Conservation (phyloP, 2,888 invertebrate genomes). For the Drosophila anceps region DNA sequence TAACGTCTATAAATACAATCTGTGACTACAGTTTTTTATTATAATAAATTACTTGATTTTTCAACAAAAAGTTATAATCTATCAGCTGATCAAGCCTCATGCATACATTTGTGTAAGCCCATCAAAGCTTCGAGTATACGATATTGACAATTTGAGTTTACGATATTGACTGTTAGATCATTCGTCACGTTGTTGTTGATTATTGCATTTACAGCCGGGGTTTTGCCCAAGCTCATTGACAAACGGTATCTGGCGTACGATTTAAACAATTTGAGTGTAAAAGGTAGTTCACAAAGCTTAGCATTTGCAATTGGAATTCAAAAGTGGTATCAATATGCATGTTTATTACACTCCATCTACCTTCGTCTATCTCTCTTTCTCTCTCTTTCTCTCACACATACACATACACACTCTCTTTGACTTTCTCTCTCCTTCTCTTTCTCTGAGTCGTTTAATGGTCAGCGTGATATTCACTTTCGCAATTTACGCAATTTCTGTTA, state of each 20-base stretch:
- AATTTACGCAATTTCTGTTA: neutral
- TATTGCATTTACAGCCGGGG: slow-evolving; percentile 28
- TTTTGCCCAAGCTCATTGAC: slow-evolving; percentile 37
- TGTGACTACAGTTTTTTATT: too few species aligned
- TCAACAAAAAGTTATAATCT: neutral
- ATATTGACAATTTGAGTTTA: neutral
- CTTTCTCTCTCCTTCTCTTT: neutral
- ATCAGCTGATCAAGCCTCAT: neutral
- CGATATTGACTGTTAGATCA: neutral
- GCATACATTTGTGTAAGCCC: neutral
- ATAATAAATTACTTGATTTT: too few species aligned
- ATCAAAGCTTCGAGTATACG: slow-evolving; percentile 5
- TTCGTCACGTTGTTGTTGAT: slow-evolving; percentile 18
- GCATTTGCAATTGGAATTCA: neutral
- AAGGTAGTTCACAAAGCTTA: neutral
- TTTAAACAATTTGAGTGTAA: slow-evolving; percentile 1
- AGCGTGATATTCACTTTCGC: slow-evolving; percentile 57
- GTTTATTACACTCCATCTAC: neutral
- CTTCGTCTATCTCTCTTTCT: neutral
- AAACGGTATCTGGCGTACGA: slow-evolving; percentile 27
- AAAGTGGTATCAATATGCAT: neutral
- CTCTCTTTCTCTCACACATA: neutral
- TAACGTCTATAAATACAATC: too few species aligned
- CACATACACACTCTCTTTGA: neutral
- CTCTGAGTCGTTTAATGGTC: neutral